Conservation (phyloP, 2,888 invertebrate genomes). For the Ceriagrion tenellum region DNA sequence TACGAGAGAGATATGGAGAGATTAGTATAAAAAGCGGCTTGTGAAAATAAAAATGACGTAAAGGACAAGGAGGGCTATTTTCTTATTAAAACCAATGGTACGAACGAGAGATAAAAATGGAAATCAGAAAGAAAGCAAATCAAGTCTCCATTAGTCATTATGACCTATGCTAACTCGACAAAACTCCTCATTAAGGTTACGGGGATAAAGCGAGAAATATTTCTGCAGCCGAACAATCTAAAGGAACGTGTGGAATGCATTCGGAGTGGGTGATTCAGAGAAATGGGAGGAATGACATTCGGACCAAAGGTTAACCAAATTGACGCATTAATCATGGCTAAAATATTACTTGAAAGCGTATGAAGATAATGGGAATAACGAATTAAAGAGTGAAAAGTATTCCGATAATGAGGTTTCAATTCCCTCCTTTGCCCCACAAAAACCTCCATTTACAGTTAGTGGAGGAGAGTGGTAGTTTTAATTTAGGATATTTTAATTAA, state of each 20-base stretch:
- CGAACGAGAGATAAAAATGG: not conserved
- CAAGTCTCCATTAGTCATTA: not conserved
- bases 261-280: not conserved
- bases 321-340: too few relatives aligned
- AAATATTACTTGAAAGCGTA: too few relatives aligned
- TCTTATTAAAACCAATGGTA: not conserved
- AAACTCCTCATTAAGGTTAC: not conserved
- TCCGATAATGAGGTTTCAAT: too few relatives aligned
- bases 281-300: not conserved
- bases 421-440: too few relatives aligned
- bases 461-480: too few relatives aligned
- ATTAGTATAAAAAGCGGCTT: not conserved
- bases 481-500: too few relatives aligned
- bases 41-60: not conserved
- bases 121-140: not conserved
- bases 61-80: not conserved
- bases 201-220: not conserved
- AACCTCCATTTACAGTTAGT: too few relatives aligned
- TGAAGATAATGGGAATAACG: too few relatives aligned
- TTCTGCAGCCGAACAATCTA: not conserved
- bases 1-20: not conserved
- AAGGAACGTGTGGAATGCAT: not conserved
- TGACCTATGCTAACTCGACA: not conserved
- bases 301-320: too few relatives aligned
- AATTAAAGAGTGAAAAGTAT: too few relatives aligned